Evolutionary conservation across 2,113 vertebrate species (phyloP).

Genomic region (Lutjanus erythropterus): DNA sequence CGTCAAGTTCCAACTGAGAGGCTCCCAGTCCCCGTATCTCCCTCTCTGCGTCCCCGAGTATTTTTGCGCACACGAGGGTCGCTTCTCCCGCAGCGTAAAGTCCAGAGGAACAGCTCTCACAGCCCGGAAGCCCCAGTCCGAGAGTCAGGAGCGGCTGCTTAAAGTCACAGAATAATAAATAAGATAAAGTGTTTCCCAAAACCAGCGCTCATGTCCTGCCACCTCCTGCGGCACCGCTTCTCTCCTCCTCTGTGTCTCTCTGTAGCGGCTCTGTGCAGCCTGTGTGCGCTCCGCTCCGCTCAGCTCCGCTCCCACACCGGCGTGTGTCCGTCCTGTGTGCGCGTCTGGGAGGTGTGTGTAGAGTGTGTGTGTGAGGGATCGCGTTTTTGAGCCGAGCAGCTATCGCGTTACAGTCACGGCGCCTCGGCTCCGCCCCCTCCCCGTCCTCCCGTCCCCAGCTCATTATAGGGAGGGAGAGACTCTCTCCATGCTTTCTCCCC

Average conservation of each 20-base stretch:
- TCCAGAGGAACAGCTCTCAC: not conserved
- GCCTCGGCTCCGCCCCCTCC: conserved; percentile 88
- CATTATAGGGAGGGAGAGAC: conserved; percentile 71
- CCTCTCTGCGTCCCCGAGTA: conserved; percentile 36
- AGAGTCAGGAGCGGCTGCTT: not conserved
- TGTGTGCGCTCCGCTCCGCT: conserved; percentile 40
- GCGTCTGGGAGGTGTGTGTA: conserved; percentile 79
- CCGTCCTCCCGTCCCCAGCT: conserved; percentile 84
- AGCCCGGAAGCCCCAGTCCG: conserved; percentile 8
- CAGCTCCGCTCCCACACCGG: conserved; percentile 45
- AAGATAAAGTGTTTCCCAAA: not conserved
- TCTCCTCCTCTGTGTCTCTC: conserved; percentile 1
- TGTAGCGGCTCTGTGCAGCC: conserved; percentile 38
- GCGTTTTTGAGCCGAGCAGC: conserved; percentile 84
- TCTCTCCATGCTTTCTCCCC: not conserved
- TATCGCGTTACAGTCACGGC: conserved; percentile 89
- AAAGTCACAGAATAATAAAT: conserved; percentile 16
- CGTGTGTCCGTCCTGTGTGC: conserved; percentile 55
- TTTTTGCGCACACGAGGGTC: conserved; percentile 58
- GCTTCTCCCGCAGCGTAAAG: not conserved
- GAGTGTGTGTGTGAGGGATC: conserved; percentile 79
- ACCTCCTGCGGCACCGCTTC: conserved; percentile 45
- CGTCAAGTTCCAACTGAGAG: conserved; percentile 44
- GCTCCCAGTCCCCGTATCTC: conserved; percentile 15
- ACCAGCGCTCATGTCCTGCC: conserved; percentile 17